phyloP scores from a whole-genome alignment of 2,113 vertebrate species.

The Datnioides undecimradiatus region DNA sequence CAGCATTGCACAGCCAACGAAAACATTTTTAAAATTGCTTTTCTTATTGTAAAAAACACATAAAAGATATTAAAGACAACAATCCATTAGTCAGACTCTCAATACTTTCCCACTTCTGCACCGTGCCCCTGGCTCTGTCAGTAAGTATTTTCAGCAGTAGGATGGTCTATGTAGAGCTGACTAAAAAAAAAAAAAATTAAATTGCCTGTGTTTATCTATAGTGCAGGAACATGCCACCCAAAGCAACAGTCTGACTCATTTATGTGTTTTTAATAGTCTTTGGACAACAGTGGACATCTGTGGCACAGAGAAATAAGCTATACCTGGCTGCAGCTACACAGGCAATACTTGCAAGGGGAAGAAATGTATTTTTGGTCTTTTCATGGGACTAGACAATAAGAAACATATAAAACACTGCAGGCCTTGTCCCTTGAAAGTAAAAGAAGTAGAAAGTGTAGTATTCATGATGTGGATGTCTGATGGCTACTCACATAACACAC shows the following conservation, averaged over 20 bases:
- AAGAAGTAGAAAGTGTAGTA: background rate
- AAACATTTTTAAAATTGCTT: too few relatives aligned
- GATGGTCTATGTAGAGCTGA: background rate
- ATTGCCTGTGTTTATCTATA: background rate
- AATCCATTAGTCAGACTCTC: too few relatives aligned
- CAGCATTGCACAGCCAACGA: too few relatives aligned
- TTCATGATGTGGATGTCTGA: background rate
- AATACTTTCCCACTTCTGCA: background rate
- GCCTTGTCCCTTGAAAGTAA: background rate
- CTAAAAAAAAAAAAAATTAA: background rate
- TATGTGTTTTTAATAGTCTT: constrained; percentile 17
- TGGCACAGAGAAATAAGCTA: background rate
- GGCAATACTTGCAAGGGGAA: background rate
- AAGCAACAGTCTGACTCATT: constrained; percentile 34
- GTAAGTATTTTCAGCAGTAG: background rate
- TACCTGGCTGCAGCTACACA: background rate
- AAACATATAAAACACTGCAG: background rate
- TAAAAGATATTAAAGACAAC: too few relatives aligned
- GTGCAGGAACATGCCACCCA: background rate
- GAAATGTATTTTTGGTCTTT: background rate
- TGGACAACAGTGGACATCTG: background rate
- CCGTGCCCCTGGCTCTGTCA: background rate
- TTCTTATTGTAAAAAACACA: too few relatives aligned
- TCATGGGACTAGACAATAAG: background rate
- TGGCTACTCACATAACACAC: too few relatives aligned